These are phyloP conservation scores for Calliopum simillimum DNA, from an alignment of 2,888 invertebrate genomes.

Conservation along the genomic window DNA sequence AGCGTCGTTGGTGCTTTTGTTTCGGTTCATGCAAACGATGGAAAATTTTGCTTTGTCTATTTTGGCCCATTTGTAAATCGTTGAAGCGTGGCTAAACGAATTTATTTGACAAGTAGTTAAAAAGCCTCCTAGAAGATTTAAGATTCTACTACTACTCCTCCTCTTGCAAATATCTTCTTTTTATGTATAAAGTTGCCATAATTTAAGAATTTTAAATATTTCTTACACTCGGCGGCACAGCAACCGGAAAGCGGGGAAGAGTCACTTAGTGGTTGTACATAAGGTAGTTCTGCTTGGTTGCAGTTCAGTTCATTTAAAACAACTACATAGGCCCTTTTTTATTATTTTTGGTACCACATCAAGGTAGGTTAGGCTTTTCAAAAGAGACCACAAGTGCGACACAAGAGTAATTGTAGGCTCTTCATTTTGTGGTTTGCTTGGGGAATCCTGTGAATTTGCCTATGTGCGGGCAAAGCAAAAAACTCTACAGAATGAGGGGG, in stretches of 20 bases:
- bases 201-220: constrained; percentile 23
- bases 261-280: not conserved
- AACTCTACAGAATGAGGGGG: too few species aligned
- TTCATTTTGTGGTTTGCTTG: constrained; percentile 28
- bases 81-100: constrained; percentile 18
- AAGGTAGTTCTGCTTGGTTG: not conserved
- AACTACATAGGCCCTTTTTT: not conserved
- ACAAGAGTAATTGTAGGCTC: constrained; percentile 20
- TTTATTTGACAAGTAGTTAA: constrained; percentile 26
- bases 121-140: not conserved
- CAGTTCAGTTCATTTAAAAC: constrained; percentile 17
- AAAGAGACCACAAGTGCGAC: constrained; percentile 23
- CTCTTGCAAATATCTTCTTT: not conserved
- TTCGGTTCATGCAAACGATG: too few species aligned
- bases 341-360: too few species aligned
- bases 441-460: not conserved
- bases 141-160: constrained; percentile 1
- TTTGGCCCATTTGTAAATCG: not conserved
- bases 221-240: not conserved
- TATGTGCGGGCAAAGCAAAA: not conserved
- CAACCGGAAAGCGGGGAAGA: not conserved
- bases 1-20: too few species aligned
- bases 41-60: too few species aligned
- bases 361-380: not conserved
- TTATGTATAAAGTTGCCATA: constrained; percentile 23